A percentile compares a stretch with the other conserved stretches of the same genome.
These are phyloP conservation scores for Calyptomena viridis DNA, from an alignment of 2,113 vertebrate genomes.

Conservation along the genomic window DNA sequence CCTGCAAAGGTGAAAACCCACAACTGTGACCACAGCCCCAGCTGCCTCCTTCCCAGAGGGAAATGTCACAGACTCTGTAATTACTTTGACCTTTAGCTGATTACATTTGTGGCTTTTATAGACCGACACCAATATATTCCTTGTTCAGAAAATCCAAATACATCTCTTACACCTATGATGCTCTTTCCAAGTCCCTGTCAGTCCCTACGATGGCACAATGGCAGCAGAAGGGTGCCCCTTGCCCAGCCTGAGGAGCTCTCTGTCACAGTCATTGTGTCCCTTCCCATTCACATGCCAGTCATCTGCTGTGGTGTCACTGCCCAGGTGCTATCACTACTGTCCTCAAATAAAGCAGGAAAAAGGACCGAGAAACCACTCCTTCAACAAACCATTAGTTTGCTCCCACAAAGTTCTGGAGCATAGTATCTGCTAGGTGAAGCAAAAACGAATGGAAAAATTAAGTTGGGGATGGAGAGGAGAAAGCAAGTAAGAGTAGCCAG, in stretches of 20 bases:
- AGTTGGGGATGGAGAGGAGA: neutral
- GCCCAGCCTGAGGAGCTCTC: neutral
- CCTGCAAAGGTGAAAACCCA: neutral
- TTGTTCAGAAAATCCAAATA: neutral
- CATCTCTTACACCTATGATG: neutral
- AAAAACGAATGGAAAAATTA: neutral
- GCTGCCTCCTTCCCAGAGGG: neutral
- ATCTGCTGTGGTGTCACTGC: neutral
- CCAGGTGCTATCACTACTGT: neutral
- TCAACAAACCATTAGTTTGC: neutral
- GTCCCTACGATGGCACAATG: neutral
- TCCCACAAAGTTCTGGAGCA: neutral
- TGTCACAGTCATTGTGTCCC: neutral
- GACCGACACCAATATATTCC: neutral
- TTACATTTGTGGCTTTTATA: neutral
- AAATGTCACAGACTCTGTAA: neutral
- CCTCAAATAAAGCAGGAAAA: neutral
- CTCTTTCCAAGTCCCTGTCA: neutral
- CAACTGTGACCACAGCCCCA: neutral
- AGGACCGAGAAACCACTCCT: neutral
- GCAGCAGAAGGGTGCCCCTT: neutral
- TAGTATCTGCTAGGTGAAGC: neutral
- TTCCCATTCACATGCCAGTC: neutral
- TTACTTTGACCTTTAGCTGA: slow-evolving; percentile 19
- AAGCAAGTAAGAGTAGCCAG: neutral